Conservation (phyloP, 2,113 vertebrate genomes). For the Mixornis gularis region DNA sequence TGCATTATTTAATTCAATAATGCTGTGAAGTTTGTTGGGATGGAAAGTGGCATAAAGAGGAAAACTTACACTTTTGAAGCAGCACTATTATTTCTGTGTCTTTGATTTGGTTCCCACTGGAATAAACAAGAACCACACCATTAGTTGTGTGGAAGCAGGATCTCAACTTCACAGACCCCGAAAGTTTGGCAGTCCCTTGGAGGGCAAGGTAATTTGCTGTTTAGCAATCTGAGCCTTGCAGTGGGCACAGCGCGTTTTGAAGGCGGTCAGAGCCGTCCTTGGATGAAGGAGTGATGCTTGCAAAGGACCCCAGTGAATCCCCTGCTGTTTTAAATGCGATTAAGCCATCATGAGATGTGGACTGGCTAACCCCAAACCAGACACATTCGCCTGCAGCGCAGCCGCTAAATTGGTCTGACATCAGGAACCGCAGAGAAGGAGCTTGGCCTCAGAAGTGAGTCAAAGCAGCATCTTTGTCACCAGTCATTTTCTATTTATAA, state of each 20-base stretch:
- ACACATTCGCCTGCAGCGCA: not conserved
- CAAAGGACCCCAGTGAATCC: not conserved
- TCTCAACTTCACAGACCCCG: not conserved
- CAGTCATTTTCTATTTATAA: constrained; percentile 59
- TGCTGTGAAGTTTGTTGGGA: not conserved
- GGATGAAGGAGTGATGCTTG: not conserved
- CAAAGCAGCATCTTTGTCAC: constrained; percentile 44
- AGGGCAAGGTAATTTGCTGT: not conserved
- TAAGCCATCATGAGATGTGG: constrained; percentile 9
- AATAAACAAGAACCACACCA: not conserved
- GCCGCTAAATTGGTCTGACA: constrained; percentile 27
- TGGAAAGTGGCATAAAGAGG: not conserved
- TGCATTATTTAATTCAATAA: not conserved
- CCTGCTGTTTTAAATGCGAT: constrained; percentile 26
- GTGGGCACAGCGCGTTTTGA: not conserved
- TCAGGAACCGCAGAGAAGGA: constrained; percentile 2
- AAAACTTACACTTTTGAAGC: not conserved
- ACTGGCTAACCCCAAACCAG: not conserved
- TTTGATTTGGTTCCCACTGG: not conserved
- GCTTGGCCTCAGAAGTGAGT: constrained; percentile 5
- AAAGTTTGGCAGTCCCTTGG: not conserved
- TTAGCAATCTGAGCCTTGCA: not conserved
- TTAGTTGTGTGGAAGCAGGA: not conserved
- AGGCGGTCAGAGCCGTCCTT: not conserved
- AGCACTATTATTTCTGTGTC: not conserved